phyloP scores from a whole-genome alignment of 2,888 invertebrate genomes.

The Galerucella calmariensis region DNA sequence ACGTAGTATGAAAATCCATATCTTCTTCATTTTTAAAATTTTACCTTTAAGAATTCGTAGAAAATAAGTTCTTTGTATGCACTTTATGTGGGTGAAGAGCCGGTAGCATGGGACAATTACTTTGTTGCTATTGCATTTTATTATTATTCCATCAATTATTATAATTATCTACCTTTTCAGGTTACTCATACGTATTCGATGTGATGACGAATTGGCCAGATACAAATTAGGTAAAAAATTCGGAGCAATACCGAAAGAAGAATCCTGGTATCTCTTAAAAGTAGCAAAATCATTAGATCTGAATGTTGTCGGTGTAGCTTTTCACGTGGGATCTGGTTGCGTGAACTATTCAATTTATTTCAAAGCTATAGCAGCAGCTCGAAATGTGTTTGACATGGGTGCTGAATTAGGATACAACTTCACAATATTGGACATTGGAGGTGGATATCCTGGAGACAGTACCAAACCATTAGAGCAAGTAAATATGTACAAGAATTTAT shows the following conservation, averaged over 20 bases:
- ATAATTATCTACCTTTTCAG: background rate
- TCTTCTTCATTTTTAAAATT: too few relatives aligned
- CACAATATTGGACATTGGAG: conserved; percentile 41
- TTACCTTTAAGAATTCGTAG: too few relatives aligned
- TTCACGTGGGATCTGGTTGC: conserved; percentile 44
- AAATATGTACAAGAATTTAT: conserved; percentile 24
- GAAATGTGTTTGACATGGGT: conserved; percentile 38
- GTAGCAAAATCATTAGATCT: conserved; percentile 11
- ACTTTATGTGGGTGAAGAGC: too few relatives aligned
- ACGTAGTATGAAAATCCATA: too few relatives aligned
- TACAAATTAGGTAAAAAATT: background rate
- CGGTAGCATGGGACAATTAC: too few relatives aligned
- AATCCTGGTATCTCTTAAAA: background rate
- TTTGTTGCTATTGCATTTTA: too few relatives aligned
- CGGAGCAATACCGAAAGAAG: background rate
- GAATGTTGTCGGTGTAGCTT: conserved; percentile 42
- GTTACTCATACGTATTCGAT: background rate
- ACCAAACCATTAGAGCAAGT: conserved; percentile 77
- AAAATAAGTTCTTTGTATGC: too few relatives aligned
- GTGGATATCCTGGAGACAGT: conserved; percentile 39
- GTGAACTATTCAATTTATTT: conserved; percentile 25
- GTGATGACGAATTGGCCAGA: background rate
- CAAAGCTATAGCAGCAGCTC: conserved; percentile 38
- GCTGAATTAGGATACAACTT: conserved; percentile 35
- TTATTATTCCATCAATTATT: too few relatives aligned